Conservation (phyloP, 2,113 vertebrate genomes). For the Chloropsis hardwickii region DNA sequence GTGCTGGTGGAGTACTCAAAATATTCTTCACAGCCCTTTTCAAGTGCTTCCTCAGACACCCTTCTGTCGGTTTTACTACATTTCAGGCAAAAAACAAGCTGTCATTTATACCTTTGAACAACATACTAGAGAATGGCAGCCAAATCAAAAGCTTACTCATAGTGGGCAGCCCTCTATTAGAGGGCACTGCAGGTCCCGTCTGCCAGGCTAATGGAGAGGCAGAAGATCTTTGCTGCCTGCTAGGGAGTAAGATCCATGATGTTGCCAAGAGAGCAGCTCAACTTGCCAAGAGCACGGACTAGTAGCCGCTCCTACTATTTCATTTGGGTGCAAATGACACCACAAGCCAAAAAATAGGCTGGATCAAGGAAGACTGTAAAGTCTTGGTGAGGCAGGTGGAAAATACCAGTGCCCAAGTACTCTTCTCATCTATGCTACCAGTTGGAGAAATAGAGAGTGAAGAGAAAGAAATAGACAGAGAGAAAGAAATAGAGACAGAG, state of each 20-base stretch:
- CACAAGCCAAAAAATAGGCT: neutral
- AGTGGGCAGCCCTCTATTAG: neutral
- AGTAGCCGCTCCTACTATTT: rapidly evolving
- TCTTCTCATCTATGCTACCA: neutral
- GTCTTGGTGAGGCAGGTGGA: neutral
- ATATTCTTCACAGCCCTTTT: neutral
- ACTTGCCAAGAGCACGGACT: rapidly evolving
- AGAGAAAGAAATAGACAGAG: neutral
- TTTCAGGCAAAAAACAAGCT: neutral
- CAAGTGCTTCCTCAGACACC: neutral
- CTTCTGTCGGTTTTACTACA: neutral
- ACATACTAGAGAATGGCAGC: neutral
- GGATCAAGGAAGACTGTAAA: neutral
- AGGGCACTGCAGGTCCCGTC: too few species aligned
- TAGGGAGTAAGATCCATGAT: neutral
- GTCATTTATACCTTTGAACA: neutral
- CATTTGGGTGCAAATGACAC: neutral
- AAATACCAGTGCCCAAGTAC: neutral
- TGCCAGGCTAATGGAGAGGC: neutral
- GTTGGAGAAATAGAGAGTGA: neutral
- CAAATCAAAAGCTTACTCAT: neutral
- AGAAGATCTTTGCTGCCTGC: neutral
- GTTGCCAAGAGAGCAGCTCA: neutral
- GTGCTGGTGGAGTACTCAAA: neutral
- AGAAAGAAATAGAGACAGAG: neutral